Conservation (phyloP, 2,113 vertebrate species). For the Zeus faber region DNA sequence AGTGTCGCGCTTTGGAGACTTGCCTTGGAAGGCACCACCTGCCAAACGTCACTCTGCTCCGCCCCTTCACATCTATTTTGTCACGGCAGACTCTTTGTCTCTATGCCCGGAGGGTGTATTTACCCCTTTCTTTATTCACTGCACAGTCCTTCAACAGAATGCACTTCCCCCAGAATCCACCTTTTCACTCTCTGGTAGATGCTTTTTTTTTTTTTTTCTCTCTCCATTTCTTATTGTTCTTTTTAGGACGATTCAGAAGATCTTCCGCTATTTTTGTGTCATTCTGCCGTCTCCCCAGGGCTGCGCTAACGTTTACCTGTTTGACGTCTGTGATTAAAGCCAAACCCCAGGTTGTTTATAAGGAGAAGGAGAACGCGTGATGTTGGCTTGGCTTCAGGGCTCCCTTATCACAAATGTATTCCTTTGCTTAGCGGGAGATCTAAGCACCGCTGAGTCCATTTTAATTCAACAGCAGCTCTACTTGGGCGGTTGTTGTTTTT, state of each 20-base stretch:
- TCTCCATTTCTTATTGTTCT: too few relatives aligned
- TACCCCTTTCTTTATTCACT: neutral
- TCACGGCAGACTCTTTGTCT: conserved; percentile 12
- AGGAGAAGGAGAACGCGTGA: conserved; percentile 6
- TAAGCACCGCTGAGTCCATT: conserved; percentile 33
- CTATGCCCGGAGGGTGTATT: neutral
- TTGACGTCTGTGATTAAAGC: conserved; percentile 34
- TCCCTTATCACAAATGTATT: conserved; percentile 24
- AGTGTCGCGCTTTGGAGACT: conserved; percentile 42
- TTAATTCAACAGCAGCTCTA: conserved; percentile 20
- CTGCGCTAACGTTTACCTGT: conserved; percentile 26
- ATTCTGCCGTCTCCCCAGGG: too few relatives aligned
- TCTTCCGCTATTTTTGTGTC: too few relatives aligned
- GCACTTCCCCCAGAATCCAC: too few relatives aligned
- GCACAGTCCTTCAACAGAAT: too few relatives aligned
- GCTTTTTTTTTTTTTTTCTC: too few relatives aligned
- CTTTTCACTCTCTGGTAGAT: too few relatives aligned
- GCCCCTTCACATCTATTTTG: conserved; percentile 11
- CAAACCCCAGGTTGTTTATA: conserved; percentile 14
- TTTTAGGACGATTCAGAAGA: too few relatives aligned
- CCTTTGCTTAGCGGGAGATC: too few relatives aligned
- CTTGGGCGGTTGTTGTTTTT: conserved; percentile 15
- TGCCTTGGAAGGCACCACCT: conserved; percentile 39
- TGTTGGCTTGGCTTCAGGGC: conserved; percentile 19
- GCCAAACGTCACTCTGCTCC: conserved; percentile 39